phyloP scores from a whole-genome alignment of 2,797 vertebrate species.

The Lutjanus argentimaculatus region DNA sequence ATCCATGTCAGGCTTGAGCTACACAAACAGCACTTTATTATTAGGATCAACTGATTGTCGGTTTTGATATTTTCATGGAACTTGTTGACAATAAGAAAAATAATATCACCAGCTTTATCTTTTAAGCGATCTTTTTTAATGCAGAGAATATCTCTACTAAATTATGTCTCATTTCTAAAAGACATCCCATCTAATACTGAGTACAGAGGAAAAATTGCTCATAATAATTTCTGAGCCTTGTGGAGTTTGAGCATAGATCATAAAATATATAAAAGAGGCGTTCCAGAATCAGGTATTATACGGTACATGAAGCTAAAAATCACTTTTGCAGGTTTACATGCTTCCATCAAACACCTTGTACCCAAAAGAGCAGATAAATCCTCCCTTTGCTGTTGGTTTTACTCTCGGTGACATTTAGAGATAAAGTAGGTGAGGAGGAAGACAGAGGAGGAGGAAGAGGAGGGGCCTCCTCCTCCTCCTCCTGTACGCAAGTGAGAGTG shows the following conservation, averaged over 20 bases:
- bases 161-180: not conserved
- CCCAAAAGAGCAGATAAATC: slow-evolving; percentile 50
- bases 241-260: not conserved
- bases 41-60: not conserved
- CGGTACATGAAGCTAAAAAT: not conserved
- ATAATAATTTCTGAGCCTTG: not conserved
- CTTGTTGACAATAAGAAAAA: not conserved
- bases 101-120: too few species aligned
- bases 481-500: slow-evolving; percentile 50
- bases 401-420: slow-evolving; percentile 73
- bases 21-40: not conserved
- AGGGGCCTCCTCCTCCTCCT: slow-evolving; percentile 16
- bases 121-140: not conserved
- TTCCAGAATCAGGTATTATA: not conserved
- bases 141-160: not conserved
- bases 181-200: not conserved
- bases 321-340: slow-evolving; percentile 23
- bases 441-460: slow-evolving; percentile 20
- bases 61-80: not conserved
- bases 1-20: not conserved
- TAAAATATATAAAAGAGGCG: too few species aligned
- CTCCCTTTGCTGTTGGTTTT: slow-evolving; percentile 59
- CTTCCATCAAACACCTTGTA: slow-evolving; percentile 39
- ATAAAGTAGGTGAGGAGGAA: slow-evolving; percentile 64
- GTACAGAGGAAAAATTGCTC: not conserved